These are phyloP conservation scores for Apotomis capreana DNA, from an alignment of 2,888 invertebrate genomes.

Conservation along the genomic window DNA sequence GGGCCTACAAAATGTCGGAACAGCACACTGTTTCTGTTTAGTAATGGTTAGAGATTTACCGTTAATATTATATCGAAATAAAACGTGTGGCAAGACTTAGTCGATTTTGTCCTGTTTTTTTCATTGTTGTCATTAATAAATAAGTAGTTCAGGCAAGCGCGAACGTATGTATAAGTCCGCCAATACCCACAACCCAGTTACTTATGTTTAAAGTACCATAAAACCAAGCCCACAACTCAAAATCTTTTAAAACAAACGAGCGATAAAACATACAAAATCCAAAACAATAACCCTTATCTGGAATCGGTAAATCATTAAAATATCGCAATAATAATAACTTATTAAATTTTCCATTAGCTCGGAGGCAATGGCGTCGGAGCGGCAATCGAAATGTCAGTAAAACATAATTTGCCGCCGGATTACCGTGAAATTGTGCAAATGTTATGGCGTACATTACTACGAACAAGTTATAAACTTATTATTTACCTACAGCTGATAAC, in stretches of 20 bases:
- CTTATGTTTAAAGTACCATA: constrained; percentile 18
- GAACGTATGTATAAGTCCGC: not conserved
- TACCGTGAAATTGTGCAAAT: constrained; percentile 49
- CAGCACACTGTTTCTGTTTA: too few species aligned
- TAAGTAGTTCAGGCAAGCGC: not conserved
- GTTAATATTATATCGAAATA: too few species aligned
- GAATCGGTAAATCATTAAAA: constrained; percentile 39
- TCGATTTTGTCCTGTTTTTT: too few species aligned
- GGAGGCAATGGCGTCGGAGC: constrained; percentile 26
- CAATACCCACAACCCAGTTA: not conserved
- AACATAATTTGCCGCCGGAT: constrained; percentile 38
- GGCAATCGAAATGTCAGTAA: constrained; percentile 38
- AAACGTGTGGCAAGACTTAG: too few species aligned
- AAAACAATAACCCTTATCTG: constrained; percentile 29
- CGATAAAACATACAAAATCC: constrained; percentile 23
- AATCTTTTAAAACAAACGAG: constrained; percentile 20
- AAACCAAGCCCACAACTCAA: constrained; percentile 1
- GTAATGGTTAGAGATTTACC: too few species aligned
- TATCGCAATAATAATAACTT: constrained; percentile 41
- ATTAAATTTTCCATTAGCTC: constrained; percentile 39
- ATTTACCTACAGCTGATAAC: constrained; percentile 40
- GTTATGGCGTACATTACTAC: constrained; percentile 40
- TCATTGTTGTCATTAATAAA: not conserved
- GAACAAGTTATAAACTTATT: constrained; percentile 42
- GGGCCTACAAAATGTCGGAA: too few species aligned